Conservation (phyloP, 2,888 invertebrate species). For the Macrosoma leucophasiata region DNA sequence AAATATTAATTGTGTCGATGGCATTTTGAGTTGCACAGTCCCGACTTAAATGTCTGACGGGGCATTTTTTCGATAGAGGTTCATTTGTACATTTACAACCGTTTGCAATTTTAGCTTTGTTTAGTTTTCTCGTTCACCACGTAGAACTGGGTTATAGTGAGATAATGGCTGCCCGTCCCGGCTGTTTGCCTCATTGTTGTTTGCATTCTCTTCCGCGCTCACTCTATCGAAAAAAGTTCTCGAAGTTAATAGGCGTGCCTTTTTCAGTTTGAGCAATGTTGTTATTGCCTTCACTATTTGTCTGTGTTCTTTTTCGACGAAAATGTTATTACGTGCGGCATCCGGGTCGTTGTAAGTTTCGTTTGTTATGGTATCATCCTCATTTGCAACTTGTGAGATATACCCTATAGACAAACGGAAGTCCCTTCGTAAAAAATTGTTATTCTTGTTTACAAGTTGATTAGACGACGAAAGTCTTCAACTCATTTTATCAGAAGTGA, state of each 20-base stretch:
- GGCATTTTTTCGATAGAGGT: constrained; percentile 17
- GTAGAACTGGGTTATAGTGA: constrained; percentile 52
- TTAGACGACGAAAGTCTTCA: too few relatives aligned
- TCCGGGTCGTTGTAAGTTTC: not conserved
- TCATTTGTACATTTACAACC: constrained; percentile 39
- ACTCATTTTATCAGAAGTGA: too few relatives aligned
- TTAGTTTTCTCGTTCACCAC: constrained; percentile 37
- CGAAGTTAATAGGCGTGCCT: constrained; percentile 33
- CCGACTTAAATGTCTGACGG: too few relatives aligned
- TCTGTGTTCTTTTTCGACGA: too few relatives aligned
- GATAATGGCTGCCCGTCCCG: constrained; percentile 50
- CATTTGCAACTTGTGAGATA: too few relatives aligned
- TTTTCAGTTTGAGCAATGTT: constrained; percentile 25
- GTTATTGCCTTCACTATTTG: constrained; percentile 22
- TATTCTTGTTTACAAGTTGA: too few relatives aligned
- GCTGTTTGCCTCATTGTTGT: constrained; percentile 48
- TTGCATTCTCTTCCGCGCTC: constrained; percentile 40
- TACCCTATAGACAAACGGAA: too few relatives aligned
- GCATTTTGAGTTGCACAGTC: too few relatives aligned
- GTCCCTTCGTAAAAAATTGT: too few relatives aligned
- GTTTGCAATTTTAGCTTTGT: constrained; percentile 41
- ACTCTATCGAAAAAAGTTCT: constrained; percentile 40
- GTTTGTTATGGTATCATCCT: too few relatives aligned
- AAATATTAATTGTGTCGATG: too few relatives aligned
- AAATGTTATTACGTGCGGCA: constrained; percentile 5